A percentile compares a stretch with the other conserved stretches of the same genome.
phyloP scores from a whole-genome alignment of 2,113 vertebrate genomes.

The Hiodon tergisus region DNA sequence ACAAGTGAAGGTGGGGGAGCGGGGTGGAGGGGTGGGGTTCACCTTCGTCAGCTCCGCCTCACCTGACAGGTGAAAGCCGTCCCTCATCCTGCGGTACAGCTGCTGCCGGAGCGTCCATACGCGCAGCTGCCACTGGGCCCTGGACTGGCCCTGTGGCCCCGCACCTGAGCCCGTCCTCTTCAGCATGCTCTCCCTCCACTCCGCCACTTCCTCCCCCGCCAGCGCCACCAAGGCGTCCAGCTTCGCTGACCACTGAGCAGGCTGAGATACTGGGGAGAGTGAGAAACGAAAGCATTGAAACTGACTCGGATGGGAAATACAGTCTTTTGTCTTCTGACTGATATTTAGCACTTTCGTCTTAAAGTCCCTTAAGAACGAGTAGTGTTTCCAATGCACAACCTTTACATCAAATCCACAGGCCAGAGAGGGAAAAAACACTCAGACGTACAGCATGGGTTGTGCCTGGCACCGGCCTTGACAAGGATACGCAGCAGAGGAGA shows the following conservation, averaged over 20 bases:
- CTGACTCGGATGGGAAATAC: too few species aligned
- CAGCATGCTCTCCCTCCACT: conserved; percentile 45
- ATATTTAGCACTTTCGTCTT: background rate
- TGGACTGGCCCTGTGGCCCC: conserved; percentile 48
- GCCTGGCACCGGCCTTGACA: conserved; percentile 57
- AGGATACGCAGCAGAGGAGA: conserved; percentile 59
- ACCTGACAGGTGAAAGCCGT: conserved; percentile 60
- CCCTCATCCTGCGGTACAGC: conserved; percentile 62
- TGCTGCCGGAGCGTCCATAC: conserved; percentile 60
- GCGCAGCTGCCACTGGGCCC: conserved; percentile 47
- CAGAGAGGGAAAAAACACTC: too few species aligned
- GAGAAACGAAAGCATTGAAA: background rate
- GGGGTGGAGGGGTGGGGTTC: background rate
- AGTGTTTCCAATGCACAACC: too few species aligned
- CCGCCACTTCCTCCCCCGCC: conserved; percentile 49
- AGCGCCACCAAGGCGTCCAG: conserved; percentile 55
- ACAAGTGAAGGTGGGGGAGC: background rate
- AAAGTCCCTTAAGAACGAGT: too few species aligned
- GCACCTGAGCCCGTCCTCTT: conserved; percentile 28
- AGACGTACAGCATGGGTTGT: conserved; percentile 62
- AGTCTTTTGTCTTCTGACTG: background rate
- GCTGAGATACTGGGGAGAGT: conserved; percentile 44
- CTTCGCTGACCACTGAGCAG: conserved; percentile 56
- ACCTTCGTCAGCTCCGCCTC: background rate
- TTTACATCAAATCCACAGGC: background rate